Evolutionary conservation across 1,140 invertebrate species (phyloP).

Genomic region (Trinorchestia longiramus): DNA sequence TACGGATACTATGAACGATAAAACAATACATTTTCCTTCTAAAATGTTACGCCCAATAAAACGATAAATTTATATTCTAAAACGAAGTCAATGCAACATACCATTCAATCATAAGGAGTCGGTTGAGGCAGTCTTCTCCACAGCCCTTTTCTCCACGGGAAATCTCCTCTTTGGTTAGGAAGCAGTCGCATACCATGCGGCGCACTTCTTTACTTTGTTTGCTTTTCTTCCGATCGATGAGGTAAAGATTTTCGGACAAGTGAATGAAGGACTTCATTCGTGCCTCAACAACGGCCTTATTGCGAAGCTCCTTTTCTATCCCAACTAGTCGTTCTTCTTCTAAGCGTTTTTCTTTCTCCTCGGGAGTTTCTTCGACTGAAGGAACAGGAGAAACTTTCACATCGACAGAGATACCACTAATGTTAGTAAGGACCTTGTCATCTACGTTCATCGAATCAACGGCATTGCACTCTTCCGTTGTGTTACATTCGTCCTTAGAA

Average conservation of each 20-base stretch:
- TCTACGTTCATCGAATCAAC: background rate
- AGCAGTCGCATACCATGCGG: slow-evolving; percentile 96
- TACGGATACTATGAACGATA: too few relatives aligned
- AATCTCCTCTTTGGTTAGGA: slow-evolving; percentile 88
- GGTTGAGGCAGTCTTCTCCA: slow-evolving; percentile 95
- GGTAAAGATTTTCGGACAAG: slow-evolving; percentile 87
- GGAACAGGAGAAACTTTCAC: slow-evolving; percentile 23
- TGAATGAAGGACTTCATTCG: slow-evolving; percentile 83
- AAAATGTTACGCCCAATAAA: too few relatives aligned
- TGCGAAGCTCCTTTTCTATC: slow-evolving; percentile 61
- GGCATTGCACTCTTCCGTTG: background rate
- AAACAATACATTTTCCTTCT: too few relatives aligned
- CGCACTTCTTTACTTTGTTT: slow-evolving; percentile 84
- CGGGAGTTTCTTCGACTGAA: slow-evolving; percentile 55
- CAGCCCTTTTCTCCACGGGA: slow-evolving; percentile 87
- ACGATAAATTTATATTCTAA: background rate
- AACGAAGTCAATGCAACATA: slow-evolving; percentile 70
- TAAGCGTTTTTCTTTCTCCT: slow-evolving; percentile 59
- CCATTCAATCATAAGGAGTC: slow-evolving; percentile 98
- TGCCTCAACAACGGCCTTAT: slow-evolving; percentile 75
- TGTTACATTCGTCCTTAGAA: background rate
- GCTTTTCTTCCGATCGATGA: slow-evolving; percentile 77
- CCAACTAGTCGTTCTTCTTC: slow-evolving; percentile 45
- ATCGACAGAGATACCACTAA: background rate
- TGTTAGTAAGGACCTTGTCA: background rate